Base-by-base conservation (phyloP, 2,113 vertebrate genomes). In the Nyctibius bracteatus region DNA sequence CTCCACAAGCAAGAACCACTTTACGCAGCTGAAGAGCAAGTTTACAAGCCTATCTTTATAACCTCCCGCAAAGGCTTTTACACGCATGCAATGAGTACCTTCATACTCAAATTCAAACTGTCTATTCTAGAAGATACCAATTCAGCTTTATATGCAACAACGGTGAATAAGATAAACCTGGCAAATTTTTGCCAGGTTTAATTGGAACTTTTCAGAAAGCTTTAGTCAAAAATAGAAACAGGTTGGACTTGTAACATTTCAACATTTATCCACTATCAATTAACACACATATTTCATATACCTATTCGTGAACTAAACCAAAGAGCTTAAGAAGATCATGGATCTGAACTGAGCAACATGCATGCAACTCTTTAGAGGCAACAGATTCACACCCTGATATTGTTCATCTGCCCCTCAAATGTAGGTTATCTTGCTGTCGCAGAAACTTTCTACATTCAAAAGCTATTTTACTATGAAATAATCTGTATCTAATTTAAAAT, bases 91-190 rank as follows among this genome's bases (percentile, higher is more conserved):
- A 4, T 24, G 2, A 65, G 9, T 14, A 78, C n/a, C 78, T 82
- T 33, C 25, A 90, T 11, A 43, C 3, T 20, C 21, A 37, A 47
- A 79, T 63, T 86, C 22, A 54, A 77, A 65, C 3, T 11, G 13
- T 27, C n/a, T 77, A 23, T 22, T 58, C 35, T 49, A n/a, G 11
- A 81, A 58, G 7, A 41, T 13, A 41, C 2, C 31, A 65, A 59
- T 41, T 74, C 51, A 70, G 19, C 24, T 78, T 66, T 37, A n/a
- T 8, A 49, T 4, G 10, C 27, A 52, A 66, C 33, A 73, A 25
- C 0, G 0, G 3, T 33, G 12, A 49, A 52, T 18, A 8, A 35
- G 10, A 47, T 23, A 86, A 61, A 57, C 4, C 6, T 5, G 1
- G 5, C 77, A 23, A 22, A 17, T 10, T 37, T 61, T 86, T 37